Percentiles rank a stretch among this genome's conserved stretches.
Conservation (phyloP, 1,140 invertebrate species). For the Episyrphus balteatus region DNA sequence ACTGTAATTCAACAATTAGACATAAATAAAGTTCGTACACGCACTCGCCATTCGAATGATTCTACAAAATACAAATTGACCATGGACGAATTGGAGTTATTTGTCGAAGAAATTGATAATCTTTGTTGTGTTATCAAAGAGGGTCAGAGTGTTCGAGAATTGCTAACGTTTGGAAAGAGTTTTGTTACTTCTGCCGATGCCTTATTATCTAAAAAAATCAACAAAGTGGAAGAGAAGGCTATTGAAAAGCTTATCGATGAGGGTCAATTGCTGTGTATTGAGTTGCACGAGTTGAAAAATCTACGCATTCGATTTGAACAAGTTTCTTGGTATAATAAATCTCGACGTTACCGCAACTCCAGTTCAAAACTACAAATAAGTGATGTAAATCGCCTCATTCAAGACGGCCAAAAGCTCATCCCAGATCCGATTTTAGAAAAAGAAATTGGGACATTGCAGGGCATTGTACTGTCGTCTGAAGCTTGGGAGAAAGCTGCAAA, state of each 20-base stretch:
- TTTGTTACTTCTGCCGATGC: constrained; percentile 47
- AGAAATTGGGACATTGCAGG: constrained; percentile 54
- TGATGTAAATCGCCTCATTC: constrained; percentile 55
- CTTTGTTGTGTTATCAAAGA: constrained; percentile 74
- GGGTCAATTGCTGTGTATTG: constrained; percentile 66
- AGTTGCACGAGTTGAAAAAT: constrained; percentile 59
- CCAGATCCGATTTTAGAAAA: constrained; percentile 56
- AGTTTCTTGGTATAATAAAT: constrained; percentile 33
- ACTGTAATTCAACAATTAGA: constrained; percentile 73
- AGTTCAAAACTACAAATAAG: constrained; percentile 49
- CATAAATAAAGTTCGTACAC: constrained; percentile 64
- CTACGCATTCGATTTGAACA: constrained; percentile 60
- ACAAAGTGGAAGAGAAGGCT: constrained; percentile 46
- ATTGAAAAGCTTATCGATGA: constrained; percentile 58
- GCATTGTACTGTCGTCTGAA: constrained; percentile 57
- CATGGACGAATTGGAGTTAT: constrained; percentile 69
- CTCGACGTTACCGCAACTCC: constrained; percentile 1
- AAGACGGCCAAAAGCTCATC: constrained; percentile 45
- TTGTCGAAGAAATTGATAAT: constrained; percentile 70
- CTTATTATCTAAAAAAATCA: constrained; percentile 45
- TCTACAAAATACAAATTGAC: constrained; percentile 66
- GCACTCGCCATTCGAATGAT: constrained; percentile 58
- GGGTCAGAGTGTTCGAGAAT: constrained; percentile 29
- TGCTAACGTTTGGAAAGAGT: constrained; percentile 50
- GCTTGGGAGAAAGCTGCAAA: constrained; percentile 71